Base-by-base conservation (phyloP, 1,140 invertebrate species). In the Rhagoletis pomonella region DNA sequence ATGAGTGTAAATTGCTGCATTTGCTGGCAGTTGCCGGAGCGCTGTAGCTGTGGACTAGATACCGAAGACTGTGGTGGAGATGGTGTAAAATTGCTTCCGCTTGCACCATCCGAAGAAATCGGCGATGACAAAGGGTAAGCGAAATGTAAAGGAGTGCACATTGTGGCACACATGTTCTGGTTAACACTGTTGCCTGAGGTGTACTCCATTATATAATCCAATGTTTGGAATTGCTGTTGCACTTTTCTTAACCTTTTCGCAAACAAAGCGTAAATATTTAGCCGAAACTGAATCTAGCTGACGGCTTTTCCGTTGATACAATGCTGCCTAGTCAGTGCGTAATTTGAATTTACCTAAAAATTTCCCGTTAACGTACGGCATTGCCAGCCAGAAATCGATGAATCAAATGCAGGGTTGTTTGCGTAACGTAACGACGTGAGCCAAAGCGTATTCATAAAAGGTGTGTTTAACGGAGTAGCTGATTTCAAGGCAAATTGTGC, bases 1-100 rank as follows among this genome's bases (percentile, higher is more conserved):
- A 92, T 91, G 42, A 85, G 81, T 17, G 64, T 55, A 12, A 19
- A 50, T 39, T 50, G 69, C 7, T 44, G 81, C 44, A 65, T 42
- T 67, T 12, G 42, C 39, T 50, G 14, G n/a, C 29, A 29, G 29
- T 29, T 29, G 29, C 29, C 29, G 29, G 29, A 29, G 29, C 6
- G 62, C 55, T 64, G 47, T 9, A 50, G 55, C 5, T 17, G 19
- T n/a, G 39, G 84, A 39, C 59, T 19, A 67, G 42, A 55, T 50
- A 73, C 14, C 12, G 17, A 9, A 4, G 19, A 14, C 5, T 55
- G 47, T 58, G 85, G 84, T 85, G 58, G 29, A 17, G 60, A 64
- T 17, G 47, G 42, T 17, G 60, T 62, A 62, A 39, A 50, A 85
- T n/a, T 64, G 17, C 58, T 14, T 6, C 39, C 44, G 58, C 14